phyloP scores from a whole-genome alignment of 2,888 invertebrate genomes.

The Hydropsyche betteni region DNA sequence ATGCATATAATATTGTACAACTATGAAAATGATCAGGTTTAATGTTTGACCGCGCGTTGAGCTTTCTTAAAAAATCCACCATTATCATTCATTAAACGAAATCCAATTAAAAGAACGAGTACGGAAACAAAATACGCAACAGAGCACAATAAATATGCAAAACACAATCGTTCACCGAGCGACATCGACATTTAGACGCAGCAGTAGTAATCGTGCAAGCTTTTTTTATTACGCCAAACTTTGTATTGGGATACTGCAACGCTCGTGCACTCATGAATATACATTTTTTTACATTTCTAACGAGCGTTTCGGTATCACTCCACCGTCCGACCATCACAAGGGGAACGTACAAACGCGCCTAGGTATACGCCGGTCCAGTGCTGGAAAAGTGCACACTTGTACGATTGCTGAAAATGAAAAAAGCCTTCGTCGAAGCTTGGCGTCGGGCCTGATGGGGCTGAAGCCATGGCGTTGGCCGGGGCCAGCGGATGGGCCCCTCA shows the following conservation, averaged over 20 bases:
- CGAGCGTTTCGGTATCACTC: constrained; percentile 19
- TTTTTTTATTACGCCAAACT: too few relatives aligned
- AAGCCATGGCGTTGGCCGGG: constrained; percentile 40
- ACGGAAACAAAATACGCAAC: too few relatives aligned
- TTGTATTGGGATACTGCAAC: not conserved
- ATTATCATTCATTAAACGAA: not conserved
- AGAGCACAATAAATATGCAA: too few relatives aligned
- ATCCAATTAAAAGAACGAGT: too few relatives aligned
- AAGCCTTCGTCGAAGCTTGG: not conserved
- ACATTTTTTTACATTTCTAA: constrained; percentile 15
- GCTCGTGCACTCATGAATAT: constrained; percentile 9
- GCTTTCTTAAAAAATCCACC: not conserved
- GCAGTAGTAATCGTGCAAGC: too few relatives aligned
- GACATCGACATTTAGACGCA: too few relatives aligned
- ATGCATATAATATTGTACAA: too few relatives aligned
- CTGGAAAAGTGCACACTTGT: not conserved
- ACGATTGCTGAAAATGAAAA: constrained; percentile 3
- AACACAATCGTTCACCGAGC: too few relatives aligned
- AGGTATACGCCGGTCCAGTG: too few relatives aligned
- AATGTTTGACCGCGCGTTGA: not conserved
- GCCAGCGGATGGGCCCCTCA: constrained; percentile 56
- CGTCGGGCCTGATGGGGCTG: constrained; percentile 9
- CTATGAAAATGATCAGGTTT: too few relatives aligned
- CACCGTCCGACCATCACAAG: not conserved
- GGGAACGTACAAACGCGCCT: not conserved